Percentiles rank a stretch among this genome's conserved stretches.
Conservation (phyloP, 2,113 vertebrate genomes). For the Ginglymostoma cirratum region DNA sequence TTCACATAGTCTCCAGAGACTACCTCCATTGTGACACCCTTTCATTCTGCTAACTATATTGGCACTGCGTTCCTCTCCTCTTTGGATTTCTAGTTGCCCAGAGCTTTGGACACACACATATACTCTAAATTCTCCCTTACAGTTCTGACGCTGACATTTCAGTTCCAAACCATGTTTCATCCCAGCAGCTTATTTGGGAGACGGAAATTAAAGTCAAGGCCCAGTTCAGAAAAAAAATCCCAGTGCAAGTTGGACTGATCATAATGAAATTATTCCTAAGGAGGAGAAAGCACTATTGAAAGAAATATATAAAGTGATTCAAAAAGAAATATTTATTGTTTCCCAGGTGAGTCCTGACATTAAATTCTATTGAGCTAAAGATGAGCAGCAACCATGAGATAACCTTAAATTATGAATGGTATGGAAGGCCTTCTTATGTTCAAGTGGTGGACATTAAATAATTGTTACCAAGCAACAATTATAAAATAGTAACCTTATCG, state of each 20-base stretch:
- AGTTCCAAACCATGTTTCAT: too few species aligned
- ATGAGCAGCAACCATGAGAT: constrained; percentile 14
- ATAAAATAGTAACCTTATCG: constrained; percentile 7
- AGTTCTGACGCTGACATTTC: too few species aligned
- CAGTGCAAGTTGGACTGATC: neutral
- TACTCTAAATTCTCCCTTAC: too few species aligned
- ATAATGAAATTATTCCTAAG: neutral
- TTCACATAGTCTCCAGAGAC: neutral
- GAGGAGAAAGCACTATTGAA: neutral
- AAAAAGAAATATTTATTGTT: neutral
- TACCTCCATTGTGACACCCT: too few species aligned
- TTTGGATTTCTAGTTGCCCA: too few species aligned
- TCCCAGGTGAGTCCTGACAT: neutral
- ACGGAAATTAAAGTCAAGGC: neutral
- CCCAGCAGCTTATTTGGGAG: too few species aligned
- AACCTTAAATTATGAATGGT: neutral
- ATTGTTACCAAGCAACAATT: constrained; percentile 4
- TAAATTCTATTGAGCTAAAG: neutral
- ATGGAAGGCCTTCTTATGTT: neutral
- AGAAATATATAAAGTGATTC: neutral
- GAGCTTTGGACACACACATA: too few species aligned
- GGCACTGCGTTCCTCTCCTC: too few species aligned
- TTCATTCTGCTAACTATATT: too few species aligned
- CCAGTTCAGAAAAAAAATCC: neutral
- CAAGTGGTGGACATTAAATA: neutral